These are phyloP conservation scores for Brassicogethes aeneus DNA, from an alignment of 2,888 invertebrate species.

Conservation along the genomic window DNA sequence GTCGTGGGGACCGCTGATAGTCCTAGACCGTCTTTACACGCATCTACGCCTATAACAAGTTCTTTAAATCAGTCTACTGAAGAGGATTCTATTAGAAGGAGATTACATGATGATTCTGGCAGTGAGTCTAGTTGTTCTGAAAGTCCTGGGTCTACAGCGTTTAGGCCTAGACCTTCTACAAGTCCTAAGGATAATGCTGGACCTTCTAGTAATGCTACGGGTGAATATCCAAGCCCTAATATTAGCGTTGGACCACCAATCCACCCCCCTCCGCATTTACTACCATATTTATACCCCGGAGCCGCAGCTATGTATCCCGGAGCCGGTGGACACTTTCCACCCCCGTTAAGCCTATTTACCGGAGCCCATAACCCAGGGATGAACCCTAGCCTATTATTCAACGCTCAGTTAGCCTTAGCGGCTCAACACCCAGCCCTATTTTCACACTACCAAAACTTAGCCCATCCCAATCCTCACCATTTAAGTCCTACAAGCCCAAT, in stretches of 20 bases:
- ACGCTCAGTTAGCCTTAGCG: constrained; percentile 79
- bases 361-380: constrained; percentile 59
- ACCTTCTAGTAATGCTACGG: constrained; percentile 49
- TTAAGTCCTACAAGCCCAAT: constrained; percentile 50
- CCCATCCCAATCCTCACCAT: constrained; percentile 52
- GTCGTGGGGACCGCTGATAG: constrained; percentile 83
- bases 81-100: constrained; percentile 42
- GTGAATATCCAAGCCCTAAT: constrained; percentile 76
- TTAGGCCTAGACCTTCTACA: constrained; percentile 40
- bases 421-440: constrained; percentile 77
- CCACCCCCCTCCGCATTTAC: constrained; percentile 77
- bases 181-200: constrained; percentile 37
- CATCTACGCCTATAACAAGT: constrained; percentile 33
- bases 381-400: constrained; percentile 78
- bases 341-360: constrained; percentile 52
- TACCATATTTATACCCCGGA: constrained; percentile 83
- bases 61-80: constrained; percentile 44
- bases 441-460: constrained; percentile 56
- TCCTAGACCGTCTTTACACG: constrained; percentile 55
- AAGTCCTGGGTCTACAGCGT: constrained; percentile 41
- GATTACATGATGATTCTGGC: constrained; percentile 56
- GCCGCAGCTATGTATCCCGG: constrained; percentile 80
- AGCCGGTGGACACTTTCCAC: constrained; percentile 55
- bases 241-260: constrained; percentile 90
- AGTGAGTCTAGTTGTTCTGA: constrained; percentile 69